phyloP scores from a whole-genome alignment of 2,888 invertebrate species.

The Drosophila sordidapex region DNA sequence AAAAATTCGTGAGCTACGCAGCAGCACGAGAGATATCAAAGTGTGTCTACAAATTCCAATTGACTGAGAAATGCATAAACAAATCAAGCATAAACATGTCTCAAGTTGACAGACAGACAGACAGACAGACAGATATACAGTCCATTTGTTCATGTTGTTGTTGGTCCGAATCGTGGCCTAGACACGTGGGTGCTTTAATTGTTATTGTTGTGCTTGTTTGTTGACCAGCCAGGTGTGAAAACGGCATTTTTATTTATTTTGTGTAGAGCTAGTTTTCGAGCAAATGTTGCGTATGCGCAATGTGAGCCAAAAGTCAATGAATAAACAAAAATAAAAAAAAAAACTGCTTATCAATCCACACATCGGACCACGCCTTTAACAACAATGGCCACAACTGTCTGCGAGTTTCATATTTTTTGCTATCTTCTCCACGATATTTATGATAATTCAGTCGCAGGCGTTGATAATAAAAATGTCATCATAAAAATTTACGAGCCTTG shows the following conservation, averaged over 20 bases:
- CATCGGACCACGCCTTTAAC: slow-evolving; percentile 35
- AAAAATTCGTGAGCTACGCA: slow-evolving; percentile 26
- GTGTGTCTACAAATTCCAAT: slow-evolving; percentile 77
- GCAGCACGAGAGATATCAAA: slow-evolving; percentile 43
- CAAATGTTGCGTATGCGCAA: slow-evolving; percentile 63
- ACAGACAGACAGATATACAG: neutral
- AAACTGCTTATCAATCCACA: slow-evolving; percentile 36
- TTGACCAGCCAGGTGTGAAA: slow-evolving; percentile 70
- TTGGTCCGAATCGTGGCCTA: slow-evolving; percentile 26
- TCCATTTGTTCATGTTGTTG: slow-evolving; percentile 32
- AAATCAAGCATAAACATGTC: slow-evolving; percentile 68
- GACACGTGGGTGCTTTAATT: slow-evolving; percentile 62
- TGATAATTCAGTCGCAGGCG: slow-evolving; percentile 57
- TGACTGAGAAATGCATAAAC: slow-evolving; percentile 75
- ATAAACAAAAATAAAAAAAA: slow-evolving; percentile 5
- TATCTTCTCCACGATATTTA: slow-evolving; percentile 31
- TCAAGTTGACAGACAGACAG: slow-evolving; percentile 11
- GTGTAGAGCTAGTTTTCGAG: slow-evolving; percentile 5
- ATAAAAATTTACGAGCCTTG: slow-evolving; percentile 50
- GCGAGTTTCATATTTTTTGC: slow-evolving; percentile 20
- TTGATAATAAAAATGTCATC: slow-evolving; percentile 52
- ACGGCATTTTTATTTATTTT: slow-evolving; percentile 57
- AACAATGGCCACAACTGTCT: slow-evolving; percentile 41
- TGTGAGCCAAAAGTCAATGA: slow-evolving; percentile 26
- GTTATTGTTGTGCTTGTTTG: slow-evolving; percentile 28